Conservation (phyloP, 2,888 invertebrate genomes). For the Ernsta delagoae region DNA sequence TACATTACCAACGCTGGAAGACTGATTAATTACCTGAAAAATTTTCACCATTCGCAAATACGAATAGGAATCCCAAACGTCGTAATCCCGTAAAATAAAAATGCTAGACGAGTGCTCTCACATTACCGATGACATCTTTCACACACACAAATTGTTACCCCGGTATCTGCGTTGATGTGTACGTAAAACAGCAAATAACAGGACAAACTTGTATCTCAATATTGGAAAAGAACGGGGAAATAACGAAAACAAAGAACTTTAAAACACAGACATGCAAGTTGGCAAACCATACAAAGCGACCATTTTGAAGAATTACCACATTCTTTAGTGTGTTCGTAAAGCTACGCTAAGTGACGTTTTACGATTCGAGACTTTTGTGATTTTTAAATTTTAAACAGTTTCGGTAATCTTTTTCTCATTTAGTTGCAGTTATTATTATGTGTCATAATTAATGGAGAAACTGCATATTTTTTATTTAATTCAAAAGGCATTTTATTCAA, state of each 20-base stretch:
- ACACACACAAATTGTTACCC: conserved; percentile 58
- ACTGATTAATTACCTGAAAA: conserved; percentile 62
- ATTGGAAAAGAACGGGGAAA: conserved; percentile 58
- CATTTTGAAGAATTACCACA: conserved; percentile 91
- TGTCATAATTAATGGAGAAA: not conserved
- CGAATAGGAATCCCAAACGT: conserved; percentile 67
- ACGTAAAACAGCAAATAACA: conserved; percentile 52
- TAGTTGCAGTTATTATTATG: not conserved
- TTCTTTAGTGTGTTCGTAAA: conserved; percentile 83
- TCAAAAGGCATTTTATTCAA: not conserved
- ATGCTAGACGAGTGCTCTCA: conserved; percentile 78
- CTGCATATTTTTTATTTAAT: not conserved
- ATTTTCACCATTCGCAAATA: conserved; percentile 65
- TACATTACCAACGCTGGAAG: conserved; percentile 40
- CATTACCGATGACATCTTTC: conserved; percentile 84
- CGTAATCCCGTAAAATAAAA: conserved; percentile 76
- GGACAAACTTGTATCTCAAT: conserved; percentile 55
- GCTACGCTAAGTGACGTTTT: conserved; percentile 63
- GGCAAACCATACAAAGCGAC: conserved; percentile 88
- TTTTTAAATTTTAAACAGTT: not conserved
- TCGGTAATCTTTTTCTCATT: not conserved
- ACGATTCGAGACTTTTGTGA: conserved; percentile 41
- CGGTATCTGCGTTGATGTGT: conserved; percentile 52
- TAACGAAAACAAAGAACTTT: conserved; percentile 82
- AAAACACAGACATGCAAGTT: conserved; percentile 85